Evolutionary conservation across 1,140 invertebrate species (phyloP), one percentile per base, ranked within the genome.

Genomic region (Belonocnema kinseyi): DNA sequence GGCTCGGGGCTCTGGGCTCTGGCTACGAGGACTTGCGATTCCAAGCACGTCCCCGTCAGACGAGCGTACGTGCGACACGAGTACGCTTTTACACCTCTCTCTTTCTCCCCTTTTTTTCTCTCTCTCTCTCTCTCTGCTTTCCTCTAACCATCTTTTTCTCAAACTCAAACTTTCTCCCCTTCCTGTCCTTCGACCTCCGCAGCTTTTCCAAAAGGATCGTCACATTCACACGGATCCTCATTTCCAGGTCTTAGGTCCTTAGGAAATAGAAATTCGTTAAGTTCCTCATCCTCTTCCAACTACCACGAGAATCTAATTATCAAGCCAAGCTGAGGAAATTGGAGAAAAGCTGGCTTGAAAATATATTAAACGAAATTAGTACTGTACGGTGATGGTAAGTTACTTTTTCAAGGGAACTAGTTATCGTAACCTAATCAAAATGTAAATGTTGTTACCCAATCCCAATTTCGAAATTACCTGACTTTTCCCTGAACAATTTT

Each of bases 1-100:
- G 86, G 80, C 83, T 81, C 78, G 73, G 81, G 82, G 26, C 26
- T 33, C 26, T 33, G 26, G 85, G 80, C 80, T 75, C 72, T 76
- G 78, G 82, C 56, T 50, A 71, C 52, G 74, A 50, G 61, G 71
- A 79, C 85, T 88, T 87, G 79, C 83, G 73, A 91, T 90, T 84
- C 90, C 74, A 79, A 81, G 88, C 90, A 91, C 90, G 90, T 91
- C 86, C 85, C 87, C 88, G 87, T 89, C 89, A 90, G 90, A 91
- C 90, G 90, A 90, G 88, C 89, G 90, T 90, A 91, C 89, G 90
- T 91, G 90, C 89, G 86, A 91, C 90, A 91, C 86, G 90, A 90
- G 89, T 90, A 91, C 90, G 90, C 90, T 92, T 92, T 91, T 91
- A 91, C 90, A 86, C 86, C 82, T 79, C 84, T 85, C 83, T 85